Evolutionary conservation across 2,888 invertebrate species (phyloP), one percentile per base, ranked within the genome.

Genomic region (Hipparchia sbordonii): DNA sequence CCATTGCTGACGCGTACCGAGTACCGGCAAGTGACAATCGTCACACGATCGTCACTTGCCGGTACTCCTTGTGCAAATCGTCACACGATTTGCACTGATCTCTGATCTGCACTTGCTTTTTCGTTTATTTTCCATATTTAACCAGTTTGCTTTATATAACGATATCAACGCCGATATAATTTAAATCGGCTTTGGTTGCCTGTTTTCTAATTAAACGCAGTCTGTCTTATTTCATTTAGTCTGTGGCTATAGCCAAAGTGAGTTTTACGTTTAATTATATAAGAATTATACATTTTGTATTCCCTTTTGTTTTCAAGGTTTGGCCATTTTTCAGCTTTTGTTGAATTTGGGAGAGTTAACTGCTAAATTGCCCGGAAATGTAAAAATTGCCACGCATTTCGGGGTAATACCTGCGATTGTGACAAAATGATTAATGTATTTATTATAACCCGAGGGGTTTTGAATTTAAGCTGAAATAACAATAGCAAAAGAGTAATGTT

Each of bases 341-440:
- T 69, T 51, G 51, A 60, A 56, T 57, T 67, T 39, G 48, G 69
- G 12, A 61, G 46, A 68, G 51, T 59, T 59, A 59, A 61, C 61
- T 60, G 60, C 60, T 69, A 52, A 69, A 69, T 69, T 69, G 52
- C 61, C 48, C 51, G 68, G 51, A 69, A 60, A 69, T 69, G 52
- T 45, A 46, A 67, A 67, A 69, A 60, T 60, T 68, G 59, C 59
- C 48, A 52, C 60, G 68, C 67, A 13, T 61, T 61, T 23, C 5
- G 0, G 56, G 67, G 60, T 72, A 72, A 72, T 72, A 68, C 61
- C 8, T 54, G 65, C 69, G 68, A 70, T 74, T 72, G 60, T 67
- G 70, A 70, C 72, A 68, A 63, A 52, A 72, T 72, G 73, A 75
- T 75, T 75, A 75, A 75, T 75, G 61, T 68, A 48, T 45, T 52